These are phyloP conservation scores for Drosophila subpulchrella DNA, from an alignment of 1,140 invertebrate species.

Conservation along the genomic window DNA sequence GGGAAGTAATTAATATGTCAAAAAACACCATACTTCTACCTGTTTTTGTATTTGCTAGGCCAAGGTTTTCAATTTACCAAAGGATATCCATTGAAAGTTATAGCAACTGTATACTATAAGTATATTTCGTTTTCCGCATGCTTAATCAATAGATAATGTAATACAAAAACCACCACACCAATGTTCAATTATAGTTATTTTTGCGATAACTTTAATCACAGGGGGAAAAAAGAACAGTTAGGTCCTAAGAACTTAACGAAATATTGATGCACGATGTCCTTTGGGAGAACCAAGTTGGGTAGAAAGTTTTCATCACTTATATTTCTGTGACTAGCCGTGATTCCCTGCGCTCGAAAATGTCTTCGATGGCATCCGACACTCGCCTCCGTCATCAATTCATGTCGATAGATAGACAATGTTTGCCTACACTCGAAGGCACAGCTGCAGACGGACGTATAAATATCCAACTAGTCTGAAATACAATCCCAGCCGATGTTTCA, in stretches of 20 bases:
- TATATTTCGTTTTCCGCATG: no score
- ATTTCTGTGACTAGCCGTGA: background rate
- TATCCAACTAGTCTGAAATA: constrained; percentile 28
- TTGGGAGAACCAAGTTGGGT: background rate
- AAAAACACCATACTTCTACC: no score
- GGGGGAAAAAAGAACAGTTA: background rate
- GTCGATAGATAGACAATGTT: constrained; percentile 47
- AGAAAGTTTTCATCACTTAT: constrained; percentile 11
- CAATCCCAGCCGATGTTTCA: constrained; percentile 29
- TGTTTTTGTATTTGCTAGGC: no score
- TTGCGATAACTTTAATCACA: background rate
- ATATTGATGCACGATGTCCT: background rate
- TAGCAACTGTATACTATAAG: no score
- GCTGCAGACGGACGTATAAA: constrained; percentile 20
- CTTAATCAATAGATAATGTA: no score
- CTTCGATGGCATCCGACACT: constrained; percentile 1
- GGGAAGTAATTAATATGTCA: no score
- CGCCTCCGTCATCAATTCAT: constrained; percentile 45
- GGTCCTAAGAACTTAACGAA: background rate
- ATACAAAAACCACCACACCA: no score
- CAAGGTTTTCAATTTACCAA: no score
- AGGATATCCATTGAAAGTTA: no score
- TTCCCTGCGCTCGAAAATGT: constrained; percentile 11
- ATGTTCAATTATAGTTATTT: no score
- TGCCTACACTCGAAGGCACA: constrained; percentile 27